phyloP scores from a whole-genome alignment of 2,797 vertebrate species.

The Betta splendens region DNA sequence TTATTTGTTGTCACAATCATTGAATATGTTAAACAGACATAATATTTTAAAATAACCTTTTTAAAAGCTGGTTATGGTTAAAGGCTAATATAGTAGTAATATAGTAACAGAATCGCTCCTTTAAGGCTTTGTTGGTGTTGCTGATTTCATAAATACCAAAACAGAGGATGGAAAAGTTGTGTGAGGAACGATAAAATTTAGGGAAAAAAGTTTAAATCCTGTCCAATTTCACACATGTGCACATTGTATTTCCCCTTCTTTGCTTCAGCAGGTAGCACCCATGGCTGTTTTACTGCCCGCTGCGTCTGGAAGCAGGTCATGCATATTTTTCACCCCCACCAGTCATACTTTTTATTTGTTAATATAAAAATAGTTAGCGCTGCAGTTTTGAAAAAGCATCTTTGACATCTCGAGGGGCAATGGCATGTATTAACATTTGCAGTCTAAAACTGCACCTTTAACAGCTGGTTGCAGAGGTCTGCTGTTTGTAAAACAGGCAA shows the following conservation, averaged over 20 bases:
- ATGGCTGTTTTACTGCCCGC: constrained; percentile 22
- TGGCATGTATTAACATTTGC: too few species aligned
- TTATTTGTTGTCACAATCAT: constrained; percentile 4
- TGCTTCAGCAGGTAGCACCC: too few species aligned
- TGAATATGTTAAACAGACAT: too few species aligned
- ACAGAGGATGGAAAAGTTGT: constrained; percentile 1
- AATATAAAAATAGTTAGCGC: not conserved
- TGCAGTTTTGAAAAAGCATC: too few species aligned
- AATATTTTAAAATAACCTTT: not conserved
- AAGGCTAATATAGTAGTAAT: too few species aligned
- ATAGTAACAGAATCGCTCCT: constrained; percentile 1
- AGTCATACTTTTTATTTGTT: not conserved
- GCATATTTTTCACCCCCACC: too few species aligned
- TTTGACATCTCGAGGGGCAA: too few species aligned
- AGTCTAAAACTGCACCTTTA: too few species aligned
- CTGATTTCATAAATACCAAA: not conserved
- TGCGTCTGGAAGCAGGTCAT: constrained; percentile 25
- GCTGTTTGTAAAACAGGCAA: too few species aligned
- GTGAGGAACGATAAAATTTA: constrained; percentile 13
- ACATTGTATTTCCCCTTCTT: constrained; percentile 31
- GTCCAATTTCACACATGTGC: constrained; percentile 62
- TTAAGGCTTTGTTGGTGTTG: constrained; percentile 14
- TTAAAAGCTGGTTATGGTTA: not conserved
- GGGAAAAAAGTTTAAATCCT: constrained; percentile 42
- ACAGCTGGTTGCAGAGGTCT: too few species aligned